A percentile compares a stretch with the other conserved stretches of the same genome.
Conservation (phyloP, 2,113 vertebrate genomes). For the Pedionomus torquatus region DNA sequence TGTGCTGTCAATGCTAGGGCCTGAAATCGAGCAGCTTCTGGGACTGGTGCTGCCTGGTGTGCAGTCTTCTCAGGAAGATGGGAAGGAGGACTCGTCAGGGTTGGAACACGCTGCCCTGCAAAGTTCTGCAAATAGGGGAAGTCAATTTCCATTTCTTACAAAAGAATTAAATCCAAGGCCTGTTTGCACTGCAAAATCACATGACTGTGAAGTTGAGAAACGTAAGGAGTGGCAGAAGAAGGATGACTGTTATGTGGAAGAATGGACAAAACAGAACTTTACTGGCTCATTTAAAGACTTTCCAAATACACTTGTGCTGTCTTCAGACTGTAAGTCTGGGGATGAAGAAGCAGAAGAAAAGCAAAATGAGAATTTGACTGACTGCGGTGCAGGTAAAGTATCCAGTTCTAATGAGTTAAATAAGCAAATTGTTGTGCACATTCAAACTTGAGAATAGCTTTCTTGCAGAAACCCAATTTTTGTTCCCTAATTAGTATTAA, state of each 20-base stretch:
- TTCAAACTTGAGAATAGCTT: not conserved
- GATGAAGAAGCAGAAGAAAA: not conserved
- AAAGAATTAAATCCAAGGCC: not conserved
- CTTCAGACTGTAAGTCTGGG: not conserved
- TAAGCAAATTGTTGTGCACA: not conserved
- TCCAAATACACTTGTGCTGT: not conserved
- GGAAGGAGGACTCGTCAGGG: not conserved
- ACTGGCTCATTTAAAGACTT: not conserved
- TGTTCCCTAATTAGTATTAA: not conserved
- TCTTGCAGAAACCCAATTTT: not conserved
- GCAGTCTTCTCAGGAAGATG: not conserved
- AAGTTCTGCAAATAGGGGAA: not conserved
- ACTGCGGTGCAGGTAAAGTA: constrained; percentile 50
- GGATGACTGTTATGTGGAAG: not conserved
- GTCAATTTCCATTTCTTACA: not conserved
- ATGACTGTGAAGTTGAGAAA: not conserved
- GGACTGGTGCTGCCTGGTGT: not conserved
- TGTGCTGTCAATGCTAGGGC: not conserved
- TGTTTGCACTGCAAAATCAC: not conserved
- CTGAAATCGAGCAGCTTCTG: not conserved
- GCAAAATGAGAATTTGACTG: not conserved
- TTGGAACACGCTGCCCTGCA: not conserved
- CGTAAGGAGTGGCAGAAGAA: not conserved
- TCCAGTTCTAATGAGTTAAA: not conserved
- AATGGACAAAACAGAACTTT: not conserved